Base-by-base conservation (phyloP, 2,113 vertebrate species). In the Ptyas mucosa region DNA sequence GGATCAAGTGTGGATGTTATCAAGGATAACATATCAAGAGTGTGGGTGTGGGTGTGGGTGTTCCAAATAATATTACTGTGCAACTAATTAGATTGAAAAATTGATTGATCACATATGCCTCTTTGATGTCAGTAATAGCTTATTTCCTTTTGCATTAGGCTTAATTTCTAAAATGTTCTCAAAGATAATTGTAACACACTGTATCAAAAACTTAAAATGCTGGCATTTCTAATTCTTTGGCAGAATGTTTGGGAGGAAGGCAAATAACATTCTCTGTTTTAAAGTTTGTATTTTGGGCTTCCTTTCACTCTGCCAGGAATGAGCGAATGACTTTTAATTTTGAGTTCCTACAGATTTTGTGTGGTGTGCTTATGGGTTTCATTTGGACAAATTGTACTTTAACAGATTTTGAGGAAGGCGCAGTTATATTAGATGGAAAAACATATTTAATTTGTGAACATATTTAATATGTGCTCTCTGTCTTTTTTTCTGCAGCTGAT, bases 331-430 rank as follows among this genome's bases (percentile, higher is more conserved):
- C 53, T 93, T 20, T 34, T 94, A 29, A 87, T 54, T 89, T 93
- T 93, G 93, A 54, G 29, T 20, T 51, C 39, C 34, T 95, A 91
- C 90, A 15, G 43, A 46, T 94, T 92, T 57, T 52, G 39, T 54
- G 85, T 51, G 53, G 75, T 7, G 5, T 34, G 46, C 89, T 85
- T 94, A 49, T 89, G 89, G 91, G 15, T 21, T 6, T 95, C 8
- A 81, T 15, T 94, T 90, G 91, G 90, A 92, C 94, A 69, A 15
- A 89, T 51, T 85, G 87, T 89, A 26, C 90, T 43, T 6, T 26
- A 95, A 49, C 18, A 46, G 85, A 57, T 54, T 89, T 89, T n/a
- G 89, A 2, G 49, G 81, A 92, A 90, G 94, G 92, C 4, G 2
- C 7, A 12, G 49, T 51, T 57, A 92, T 93, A 0, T 5, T 21